Evolutionary conservation across 2,888 invertebrate genomes (phyloP).

Genomic region (Protonemura montana): DNA sequence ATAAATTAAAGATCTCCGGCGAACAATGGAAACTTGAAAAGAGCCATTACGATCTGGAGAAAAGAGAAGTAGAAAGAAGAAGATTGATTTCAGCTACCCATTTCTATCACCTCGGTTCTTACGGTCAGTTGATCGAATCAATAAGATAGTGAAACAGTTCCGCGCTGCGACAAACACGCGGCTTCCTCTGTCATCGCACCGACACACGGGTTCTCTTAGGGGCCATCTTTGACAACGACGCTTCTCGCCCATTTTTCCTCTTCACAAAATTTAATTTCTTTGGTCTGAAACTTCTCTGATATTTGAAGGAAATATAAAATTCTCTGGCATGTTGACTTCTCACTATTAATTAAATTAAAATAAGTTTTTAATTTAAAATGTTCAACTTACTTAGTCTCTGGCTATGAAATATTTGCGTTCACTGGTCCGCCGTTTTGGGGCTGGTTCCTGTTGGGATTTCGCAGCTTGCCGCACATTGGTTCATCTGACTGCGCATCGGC

Average conservation of each 20-base stretch:
- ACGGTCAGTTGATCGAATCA: conserved; percentile 12
- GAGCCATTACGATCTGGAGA: neutral
- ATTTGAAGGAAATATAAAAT: neutral
- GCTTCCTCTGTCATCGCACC: neutral
- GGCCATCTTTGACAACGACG: neutral
- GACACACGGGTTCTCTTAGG: neutral
- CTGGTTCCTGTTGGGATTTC: neutral
- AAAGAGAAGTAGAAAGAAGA: neutral
- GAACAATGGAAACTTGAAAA: conserved; percentile 2
- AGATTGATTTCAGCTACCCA: neutral
- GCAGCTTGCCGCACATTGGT: neutral
- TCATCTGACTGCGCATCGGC: neutral
- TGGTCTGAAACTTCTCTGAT: neutral
- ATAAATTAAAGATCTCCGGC: neutral
- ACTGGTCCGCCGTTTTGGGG: neutral
- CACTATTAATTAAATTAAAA: conserved; percentile 21
- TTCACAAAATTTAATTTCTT: conserved; percentile 13
- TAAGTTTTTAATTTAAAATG: neutral
- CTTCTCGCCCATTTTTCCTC: neutral
- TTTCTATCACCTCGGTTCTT: neutral
- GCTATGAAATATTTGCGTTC: neutral
- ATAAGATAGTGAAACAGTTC: neutral
- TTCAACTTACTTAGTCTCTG: conserved; percentile 7
- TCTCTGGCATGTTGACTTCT: neutral
- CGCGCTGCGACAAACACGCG: neutral